Evolutionary conservation across 2,888 invertebrate species (phyloP), one percentile per base, ranked within the genome.

Genomic region (Archaeoteleia sp.): DNA sequence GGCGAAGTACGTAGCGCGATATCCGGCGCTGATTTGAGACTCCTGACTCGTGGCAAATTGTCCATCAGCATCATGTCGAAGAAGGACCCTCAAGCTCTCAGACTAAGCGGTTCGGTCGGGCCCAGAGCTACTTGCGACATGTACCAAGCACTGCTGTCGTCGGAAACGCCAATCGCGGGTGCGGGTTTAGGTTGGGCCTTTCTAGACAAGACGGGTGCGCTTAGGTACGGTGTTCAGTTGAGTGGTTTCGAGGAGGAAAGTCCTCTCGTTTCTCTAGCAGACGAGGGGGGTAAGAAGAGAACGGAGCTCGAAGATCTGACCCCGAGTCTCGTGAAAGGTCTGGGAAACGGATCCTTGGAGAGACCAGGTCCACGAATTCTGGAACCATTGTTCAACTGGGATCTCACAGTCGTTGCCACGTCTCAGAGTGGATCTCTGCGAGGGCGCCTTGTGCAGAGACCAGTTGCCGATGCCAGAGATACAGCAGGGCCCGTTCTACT

Each of bases 351-450:
- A 2, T 92, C 92, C 0, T 86, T 94, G 27, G 92, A 93, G 12
- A 90, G 92, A 69, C 89, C 94, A 2, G 92, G 92, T 35, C 94
- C 95, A 0, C 90, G 93, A 70, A 91, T 95, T 1, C 88, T 95
- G 37, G 95, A 95, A 73, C 92, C 94, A 0, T 85, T 96, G 14
- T 94, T 95, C 80, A 91, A 91, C 48, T 95, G 94, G 0, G 93
- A 94, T 72, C 86, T 96, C 13, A 92, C 91, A 10, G 90, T 96
- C 0, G 92, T 95, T 9, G 91, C 89, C 0, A 88, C 90, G 1
- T 88, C 88, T 9, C 87, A 87, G 32, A 86, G 88, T 8, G 86
- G 86, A 0, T 80, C 92, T 2, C 88, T 95, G 5, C 89, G 90
- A 1, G 94, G 94, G 0, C 88, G 91, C 27, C 84, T 95, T 0